Base-by-base conservation (phyloP, 2,888 invertebrate genomes). In the Pheosia tremula region DNA sequence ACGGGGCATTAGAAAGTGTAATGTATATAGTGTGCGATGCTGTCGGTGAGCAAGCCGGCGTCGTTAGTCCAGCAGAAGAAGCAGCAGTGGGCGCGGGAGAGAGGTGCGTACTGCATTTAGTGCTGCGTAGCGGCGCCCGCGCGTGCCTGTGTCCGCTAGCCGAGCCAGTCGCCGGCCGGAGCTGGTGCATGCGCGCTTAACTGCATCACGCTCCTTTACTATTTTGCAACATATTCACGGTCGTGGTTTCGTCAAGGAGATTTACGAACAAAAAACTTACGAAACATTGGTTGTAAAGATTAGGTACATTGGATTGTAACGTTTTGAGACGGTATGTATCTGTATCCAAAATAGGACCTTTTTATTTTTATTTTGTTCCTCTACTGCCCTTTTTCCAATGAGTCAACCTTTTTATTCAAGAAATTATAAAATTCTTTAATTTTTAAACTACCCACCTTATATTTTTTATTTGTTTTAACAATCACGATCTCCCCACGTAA, bases 81-180 rank as follows among this genome's bases (percentile, higher is more conserved):
- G 88, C 95, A 97, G 82, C 98, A 98, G 95, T 98, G 98, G 98
- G 98, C 98, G 77, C 96, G 95, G 89, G 98, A 98, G 94, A 95
- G 96, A 95, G 98, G 98, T 98, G 94, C 83, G 92, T 24, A 24
- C 24, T 24, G 24, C 24, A 24, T 24, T 0, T 24, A 24, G 92
- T 90, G 88, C 68, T 67, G 59, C 68, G 67, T 72, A 71, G 74
- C 62, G 74, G 67, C 64, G 66, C 65, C 61, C 72, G 74, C 73
- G 70, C 67, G 68, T 61, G 71, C 67, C 62, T 56, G 59, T 49
- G 57, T 70, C 24, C 24, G 70, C 49, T 55, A 58, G 60, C 56
- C 37, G 24, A 56, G 62, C 52, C 58, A 62, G 66, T 73, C 57
- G 64, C 61, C 66, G 61, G 52, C 64, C 66, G 61, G 61, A 72